Conservation (phyloP, 2,888 invertebrate genomes). For the Helleia helle region DNA sequence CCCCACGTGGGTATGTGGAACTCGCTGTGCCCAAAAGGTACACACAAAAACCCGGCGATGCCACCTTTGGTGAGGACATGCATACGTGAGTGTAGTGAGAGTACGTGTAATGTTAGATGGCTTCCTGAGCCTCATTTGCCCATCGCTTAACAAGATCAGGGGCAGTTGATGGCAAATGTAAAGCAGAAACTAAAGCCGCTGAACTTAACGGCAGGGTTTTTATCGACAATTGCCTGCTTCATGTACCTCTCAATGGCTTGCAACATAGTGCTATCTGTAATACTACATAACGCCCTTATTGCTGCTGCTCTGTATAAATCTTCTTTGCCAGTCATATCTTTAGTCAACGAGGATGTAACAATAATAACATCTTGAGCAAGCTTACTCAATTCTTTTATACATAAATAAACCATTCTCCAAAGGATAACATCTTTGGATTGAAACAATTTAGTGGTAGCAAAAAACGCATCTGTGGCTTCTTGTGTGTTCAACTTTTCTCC, state of each 20-base stretch:
- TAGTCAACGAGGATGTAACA: slow-evolving; percentile 96
- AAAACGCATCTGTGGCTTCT: slow-evolving; percentile 99
- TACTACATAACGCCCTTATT: slow-evolving; percentile 96
- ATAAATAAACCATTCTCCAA: slow-evolving; percentile 95
- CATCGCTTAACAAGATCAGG: slow-evolving; percentile 96
- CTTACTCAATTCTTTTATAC: slow-evolving; percentile 94
- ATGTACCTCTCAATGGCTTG: slow-evolving; percentile 99
- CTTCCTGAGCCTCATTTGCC: slow-evolving; percentile 99
- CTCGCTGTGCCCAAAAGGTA: no score
- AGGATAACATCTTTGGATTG: slow-evolving; percentile 97
- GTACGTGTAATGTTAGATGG: no score
- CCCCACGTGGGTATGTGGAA: no score
- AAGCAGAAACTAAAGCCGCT: slow-evolving; percentile 95
- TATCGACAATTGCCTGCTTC: slow-evolving; percentile 99
- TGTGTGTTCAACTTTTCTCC: slow-evolving; percentile 92
- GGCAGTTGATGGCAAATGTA: slow-evolving; percentile 84
- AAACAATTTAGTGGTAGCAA: slow-evolving; percentile 99
- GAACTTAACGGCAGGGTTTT: slow-evolving; percentile 95
- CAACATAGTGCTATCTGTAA: slow-evolving; percentile 95
- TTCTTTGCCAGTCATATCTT: slow-evolving; percentile 98
- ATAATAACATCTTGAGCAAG: slow-evolving; percentile 99
- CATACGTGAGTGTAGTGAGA: no score
- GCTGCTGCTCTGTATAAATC: slow-evolving; percentile 94
- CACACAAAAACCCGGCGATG: no score
- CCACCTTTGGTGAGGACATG: no score